A percentile compares a stretch with the other conserved stretches of the same genome.
Conservation (phyloP, 2,888 invertebrate genomes). For the Fragum sueziense region DNA sequence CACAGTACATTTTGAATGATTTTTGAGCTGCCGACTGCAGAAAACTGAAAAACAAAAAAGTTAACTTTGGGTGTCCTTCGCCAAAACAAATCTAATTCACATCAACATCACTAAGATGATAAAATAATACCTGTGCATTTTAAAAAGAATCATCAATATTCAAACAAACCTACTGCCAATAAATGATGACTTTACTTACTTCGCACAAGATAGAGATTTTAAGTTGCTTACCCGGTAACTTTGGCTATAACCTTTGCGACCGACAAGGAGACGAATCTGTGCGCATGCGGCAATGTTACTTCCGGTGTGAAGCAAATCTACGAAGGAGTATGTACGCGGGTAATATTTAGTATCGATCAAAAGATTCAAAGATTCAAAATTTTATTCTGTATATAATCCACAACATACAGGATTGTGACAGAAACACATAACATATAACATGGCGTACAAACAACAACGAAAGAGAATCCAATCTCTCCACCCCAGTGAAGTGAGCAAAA, state of each 20-base stretch:
- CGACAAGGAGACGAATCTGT: slow-evolving; percentile 64
- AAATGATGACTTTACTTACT: background rate
- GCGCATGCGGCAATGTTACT: slow-evolving; percentile 61
- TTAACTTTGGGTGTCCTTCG: background rate
- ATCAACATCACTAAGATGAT: background rate
- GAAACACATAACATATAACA: too few relatives aligned
- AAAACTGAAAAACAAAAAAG: background rate
- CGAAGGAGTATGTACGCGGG: background rate
- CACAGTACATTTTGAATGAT: slow-evolving; percentile 57
- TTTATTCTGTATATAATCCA: too few relatives aligned
- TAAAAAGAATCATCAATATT: background rate
- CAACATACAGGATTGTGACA: too few relatives aligned
- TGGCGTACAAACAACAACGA: too few relatives aligned
- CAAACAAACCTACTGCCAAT: background rate
- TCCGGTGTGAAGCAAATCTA: background rate
- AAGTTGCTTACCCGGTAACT: background rate
- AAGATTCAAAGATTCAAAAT: too few relatives aligned
- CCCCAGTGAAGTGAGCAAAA: too few relatives aligned
- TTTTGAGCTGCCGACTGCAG: slow-evolving; percentile 15
- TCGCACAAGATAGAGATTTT: background rate
- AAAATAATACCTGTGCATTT: background rate
- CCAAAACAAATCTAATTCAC: background rate
- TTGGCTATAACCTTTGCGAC: slow-evolving; percentile 57
- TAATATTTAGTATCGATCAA: background rate
- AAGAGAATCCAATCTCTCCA: too few relatives aligned